Conservation (phyloP, 2,113 vertebrate genomes). For the Neofelis nebulosa region DNA sequence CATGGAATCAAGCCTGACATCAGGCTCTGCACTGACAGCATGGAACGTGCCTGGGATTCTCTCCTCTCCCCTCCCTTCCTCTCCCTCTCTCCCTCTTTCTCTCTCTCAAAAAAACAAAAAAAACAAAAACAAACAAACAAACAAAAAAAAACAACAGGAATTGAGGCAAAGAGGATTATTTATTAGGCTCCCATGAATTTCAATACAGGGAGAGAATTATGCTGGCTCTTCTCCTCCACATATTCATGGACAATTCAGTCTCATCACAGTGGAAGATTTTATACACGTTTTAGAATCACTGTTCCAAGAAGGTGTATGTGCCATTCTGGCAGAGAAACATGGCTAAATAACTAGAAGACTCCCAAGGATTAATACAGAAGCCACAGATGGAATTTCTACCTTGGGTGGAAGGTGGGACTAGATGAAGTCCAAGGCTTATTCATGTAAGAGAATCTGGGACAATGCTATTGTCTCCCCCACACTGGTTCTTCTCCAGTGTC, state of each 20-base stretch:
- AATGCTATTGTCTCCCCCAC: neutral
- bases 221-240: neutral
- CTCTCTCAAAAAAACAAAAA: too few relatives aligned
- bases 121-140: too few relatives aligned
- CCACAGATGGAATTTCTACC: neutral
- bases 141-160: neutral
- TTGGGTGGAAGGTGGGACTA: neutral
- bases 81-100: too few relatives aligned
- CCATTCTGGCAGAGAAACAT: neutral
- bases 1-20: too few relatives aligned
- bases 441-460: neutral
- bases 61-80: too few relatives aligned
- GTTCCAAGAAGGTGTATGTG: neutral
- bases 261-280: neutral
- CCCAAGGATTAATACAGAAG: constrained; percentile 11
- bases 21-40: too few relatives aligned
- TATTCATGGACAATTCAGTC: neutral
- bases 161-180: neutral
- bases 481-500: neutral
- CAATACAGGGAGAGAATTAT: neutral
- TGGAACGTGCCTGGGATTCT: too few relatives aligned
- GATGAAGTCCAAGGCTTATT: neutral
- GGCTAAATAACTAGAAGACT: neutral
- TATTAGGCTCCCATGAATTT: neutral
- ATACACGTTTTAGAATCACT: neutral